Conservation (phyloP, 2,888 invertebrate species). For the Cephus spinipes region DNA sequence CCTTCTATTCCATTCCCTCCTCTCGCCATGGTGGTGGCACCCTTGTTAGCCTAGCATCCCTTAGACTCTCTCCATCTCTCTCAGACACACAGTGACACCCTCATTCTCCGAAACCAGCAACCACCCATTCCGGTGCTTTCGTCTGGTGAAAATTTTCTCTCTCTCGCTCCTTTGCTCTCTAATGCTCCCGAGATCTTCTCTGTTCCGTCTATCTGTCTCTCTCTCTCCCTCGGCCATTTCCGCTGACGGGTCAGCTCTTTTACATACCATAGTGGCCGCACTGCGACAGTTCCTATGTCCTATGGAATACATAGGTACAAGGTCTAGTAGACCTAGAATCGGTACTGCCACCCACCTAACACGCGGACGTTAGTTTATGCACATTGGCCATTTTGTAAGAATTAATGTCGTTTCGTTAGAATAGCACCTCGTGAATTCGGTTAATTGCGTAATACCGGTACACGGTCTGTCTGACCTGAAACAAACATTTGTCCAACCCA, state of each 20-base stretch:
- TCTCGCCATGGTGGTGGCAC: not conserved
- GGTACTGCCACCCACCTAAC: not conserved
- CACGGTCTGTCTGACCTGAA: not conserved
- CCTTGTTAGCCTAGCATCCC: not conserved
- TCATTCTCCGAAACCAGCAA: not conserved
- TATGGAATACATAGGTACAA: not conserved
- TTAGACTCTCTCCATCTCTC: not conserved
- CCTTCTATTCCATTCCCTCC: not conserved
- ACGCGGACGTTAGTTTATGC: not conserved
- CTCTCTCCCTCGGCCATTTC: constrained; percentile 11
- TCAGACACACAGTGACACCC: not conserved
- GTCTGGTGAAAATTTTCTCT: not conserved
- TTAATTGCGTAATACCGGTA: not conserved
- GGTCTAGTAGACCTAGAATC: constrained; percentile 3
- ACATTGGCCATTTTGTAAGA: constrained; percentile 1
- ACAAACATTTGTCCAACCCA: not conserved
- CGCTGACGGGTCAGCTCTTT: constrained; percentile 24
- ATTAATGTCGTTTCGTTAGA: not conserved
- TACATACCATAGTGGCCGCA: constrained; percentile 22
- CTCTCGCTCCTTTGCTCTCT: not conserved
- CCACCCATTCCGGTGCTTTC: not conserved
- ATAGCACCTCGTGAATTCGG: not conserved
- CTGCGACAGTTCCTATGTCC: constrained; percentile 19
- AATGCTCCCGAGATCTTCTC: not conserved
- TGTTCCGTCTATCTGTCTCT: not conserved